Evolutionary conservation across 2,113 vertebrate species (phyloP).

Genomic region (Laticauda laticaudata): DNA sequence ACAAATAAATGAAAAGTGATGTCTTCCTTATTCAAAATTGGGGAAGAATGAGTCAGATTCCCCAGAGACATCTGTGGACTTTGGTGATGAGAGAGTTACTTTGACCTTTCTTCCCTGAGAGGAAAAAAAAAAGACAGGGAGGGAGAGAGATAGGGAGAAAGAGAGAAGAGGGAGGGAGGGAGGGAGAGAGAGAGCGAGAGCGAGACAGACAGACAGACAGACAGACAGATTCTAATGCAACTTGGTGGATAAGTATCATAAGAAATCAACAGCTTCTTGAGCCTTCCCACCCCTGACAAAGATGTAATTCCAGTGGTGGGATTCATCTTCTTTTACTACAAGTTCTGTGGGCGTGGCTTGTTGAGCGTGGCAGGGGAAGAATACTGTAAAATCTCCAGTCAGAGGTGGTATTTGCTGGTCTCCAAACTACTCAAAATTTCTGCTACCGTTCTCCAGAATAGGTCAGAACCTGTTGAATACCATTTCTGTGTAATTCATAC

Average conservation of each 20-base stretch:
- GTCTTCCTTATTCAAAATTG: background rate
- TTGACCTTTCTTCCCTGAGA: background rate
- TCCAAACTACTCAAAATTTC: no score
- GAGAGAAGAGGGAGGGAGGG: no score
- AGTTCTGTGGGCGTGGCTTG: no score
- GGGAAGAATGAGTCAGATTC: background rate
- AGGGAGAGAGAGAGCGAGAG: background rate
- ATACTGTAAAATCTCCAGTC: no score
- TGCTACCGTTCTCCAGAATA: no score
- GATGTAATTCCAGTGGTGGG: background rate
- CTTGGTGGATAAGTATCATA: background rate
- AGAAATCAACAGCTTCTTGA: background rate
- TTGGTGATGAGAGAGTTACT: background rate
- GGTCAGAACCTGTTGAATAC: no score
- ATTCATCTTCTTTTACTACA: no score
- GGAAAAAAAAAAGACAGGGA: background rate
- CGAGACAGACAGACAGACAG: background rate
- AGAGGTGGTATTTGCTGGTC: no score
- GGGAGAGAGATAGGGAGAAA: background rate
- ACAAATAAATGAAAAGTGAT: background rate
- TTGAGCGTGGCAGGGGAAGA: no score
- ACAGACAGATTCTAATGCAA: background rate
- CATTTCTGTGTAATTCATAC: background rate
- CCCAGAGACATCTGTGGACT: background rate
- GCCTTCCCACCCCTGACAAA: background rate